Percentiles rank a stretch among this genome's conserved stretches.
phyloP scores from a whole-genome alignment of 1,140 invertebrate genomes.

The Bombus confusus region DNA sequence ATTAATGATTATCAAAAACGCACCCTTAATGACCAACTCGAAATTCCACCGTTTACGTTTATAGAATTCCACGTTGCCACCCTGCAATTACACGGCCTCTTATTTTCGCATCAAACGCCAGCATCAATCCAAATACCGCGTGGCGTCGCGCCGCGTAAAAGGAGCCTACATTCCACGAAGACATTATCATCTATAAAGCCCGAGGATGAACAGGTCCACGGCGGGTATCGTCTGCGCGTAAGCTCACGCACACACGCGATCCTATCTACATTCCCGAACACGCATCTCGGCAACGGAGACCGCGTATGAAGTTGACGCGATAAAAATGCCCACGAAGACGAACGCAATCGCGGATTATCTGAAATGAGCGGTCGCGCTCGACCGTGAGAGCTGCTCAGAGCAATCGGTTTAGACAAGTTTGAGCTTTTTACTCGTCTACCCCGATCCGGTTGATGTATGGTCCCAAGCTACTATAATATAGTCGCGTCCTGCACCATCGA shows the following conservation, averaged over 20 bases:
- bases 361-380: constrained; percentile 47
- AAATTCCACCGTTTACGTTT: not conserved
- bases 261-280: constrained; percentile 19
- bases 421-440: constrained; percentile 62
- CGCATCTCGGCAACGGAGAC: not conserved
- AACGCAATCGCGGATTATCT: constrained; percentile 50
- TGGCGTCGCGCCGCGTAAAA: not conserved
- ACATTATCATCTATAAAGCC: constrained; percentile 42
- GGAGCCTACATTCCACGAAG: constrained; percentile 1
- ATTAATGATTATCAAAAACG: too few relatives aligned
- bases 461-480: constrained; percentile 48
- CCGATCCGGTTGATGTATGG: constrained; percentile 63
- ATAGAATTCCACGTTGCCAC: not conserved
- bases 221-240: not conserved
- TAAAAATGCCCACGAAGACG: constrained; percentile 42
- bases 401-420: constrained; percentile 63
- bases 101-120: not conserved
- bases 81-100: not conserved
- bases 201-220: constrained; percentile 12
- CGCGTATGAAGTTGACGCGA: constrained; percentile 21
- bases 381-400: constrained; percentile 55
- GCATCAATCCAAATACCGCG: constrained; percentile 10
- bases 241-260: constrained; percentile 11
- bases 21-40: not conserved
- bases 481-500: constrained; percentile 46